These are phyloP conservation scores for Danaus chrysippus DNA, from an alignment of 2,888 invertebrate genomes.

Conservation along the genomic window DNA sequence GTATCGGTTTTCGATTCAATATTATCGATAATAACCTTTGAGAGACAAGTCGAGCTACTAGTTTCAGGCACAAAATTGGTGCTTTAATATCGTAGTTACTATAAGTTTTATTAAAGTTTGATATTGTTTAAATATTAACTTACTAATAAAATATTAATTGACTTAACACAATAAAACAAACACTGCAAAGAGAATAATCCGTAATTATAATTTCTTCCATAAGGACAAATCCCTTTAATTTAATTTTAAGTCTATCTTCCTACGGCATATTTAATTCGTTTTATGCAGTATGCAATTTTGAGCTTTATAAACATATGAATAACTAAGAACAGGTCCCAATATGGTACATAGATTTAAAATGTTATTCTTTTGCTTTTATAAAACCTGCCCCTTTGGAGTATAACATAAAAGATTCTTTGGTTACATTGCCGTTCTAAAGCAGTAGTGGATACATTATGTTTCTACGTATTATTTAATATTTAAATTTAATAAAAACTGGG, in stretches of 20 bases:
- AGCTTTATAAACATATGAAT: neutral
- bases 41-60: neutral
- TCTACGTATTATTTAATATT: no score
- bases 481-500: no score
- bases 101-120: neutral
- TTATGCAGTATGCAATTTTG: neutral
- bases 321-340: neutral
- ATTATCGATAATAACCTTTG: slow-evolving; percentile 8
- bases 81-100: no score
- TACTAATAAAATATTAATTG: neutral
- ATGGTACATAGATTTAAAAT: no score
- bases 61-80: no score
- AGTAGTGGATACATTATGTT: no score
- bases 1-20: slow-evolving; percentile 4
- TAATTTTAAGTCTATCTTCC: slow-evolving; percentile 22
- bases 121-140: neutral
- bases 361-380: no score
- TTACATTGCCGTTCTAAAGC: no score
- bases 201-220: slow-evolving; percentile 15
- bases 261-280: slow-evolving; percentile 1
- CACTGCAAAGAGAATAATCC: slow-evolving; percentile 7
- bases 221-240: slow-evolving; percentile 25
- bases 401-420: no score
- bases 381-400: no score
- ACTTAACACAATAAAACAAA: slow-evolving; percentile 2